These are phyloP conservation scores for Corythaeola cristata DNA, from an alignment of 2,113 vertebrate genomes.

Conservation along the genomic window DNA sequence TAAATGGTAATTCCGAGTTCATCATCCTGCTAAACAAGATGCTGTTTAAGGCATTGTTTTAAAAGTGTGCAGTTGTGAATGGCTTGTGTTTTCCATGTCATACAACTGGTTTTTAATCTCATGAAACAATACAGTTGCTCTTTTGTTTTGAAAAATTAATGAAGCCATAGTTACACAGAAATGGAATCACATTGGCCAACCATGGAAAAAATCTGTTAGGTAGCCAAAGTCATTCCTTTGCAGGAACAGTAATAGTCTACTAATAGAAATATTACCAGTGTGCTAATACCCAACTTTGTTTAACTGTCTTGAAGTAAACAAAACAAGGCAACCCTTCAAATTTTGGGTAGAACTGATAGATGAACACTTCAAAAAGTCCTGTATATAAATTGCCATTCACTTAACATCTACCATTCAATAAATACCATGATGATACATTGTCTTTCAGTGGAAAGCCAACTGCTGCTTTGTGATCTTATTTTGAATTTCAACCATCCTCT, in stretches of 20 bases:
- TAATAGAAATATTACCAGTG: not conserved
- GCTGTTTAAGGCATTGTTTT: not conserved
- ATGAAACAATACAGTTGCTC: not conserved
- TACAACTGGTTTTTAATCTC: not conserved
- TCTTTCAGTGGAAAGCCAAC: slow-evolving; percentile 80
- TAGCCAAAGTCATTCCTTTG: not conserved
- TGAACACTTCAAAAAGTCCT: not conserved
- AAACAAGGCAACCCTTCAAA: not conserved
- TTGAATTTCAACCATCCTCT: slow-evolving; percentile 78
- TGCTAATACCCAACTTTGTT: not conserved
- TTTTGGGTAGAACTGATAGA: not conserved
- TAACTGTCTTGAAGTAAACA: not conserved
- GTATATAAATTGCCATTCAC: not conserved
- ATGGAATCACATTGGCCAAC: not conserved
- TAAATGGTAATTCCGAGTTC: slow-evolving; percentile 66
- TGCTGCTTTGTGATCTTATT: slow-evolving; percentile 86
- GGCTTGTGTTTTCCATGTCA: not conserved
- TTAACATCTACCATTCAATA: not conserved
- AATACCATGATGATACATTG: not conserved
- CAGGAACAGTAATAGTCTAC: not conserved
- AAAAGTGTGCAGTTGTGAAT: not conserved
- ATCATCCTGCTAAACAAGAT: not conserved
- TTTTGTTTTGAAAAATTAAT: not conserved
- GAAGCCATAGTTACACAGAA: not conserved
- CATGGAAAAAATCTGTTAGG: not conserved